Evolutionary conservation across 2,113 vertebrate genomes (phyloP).

Genomic region (Macroglossus sobrinus): DNA sequence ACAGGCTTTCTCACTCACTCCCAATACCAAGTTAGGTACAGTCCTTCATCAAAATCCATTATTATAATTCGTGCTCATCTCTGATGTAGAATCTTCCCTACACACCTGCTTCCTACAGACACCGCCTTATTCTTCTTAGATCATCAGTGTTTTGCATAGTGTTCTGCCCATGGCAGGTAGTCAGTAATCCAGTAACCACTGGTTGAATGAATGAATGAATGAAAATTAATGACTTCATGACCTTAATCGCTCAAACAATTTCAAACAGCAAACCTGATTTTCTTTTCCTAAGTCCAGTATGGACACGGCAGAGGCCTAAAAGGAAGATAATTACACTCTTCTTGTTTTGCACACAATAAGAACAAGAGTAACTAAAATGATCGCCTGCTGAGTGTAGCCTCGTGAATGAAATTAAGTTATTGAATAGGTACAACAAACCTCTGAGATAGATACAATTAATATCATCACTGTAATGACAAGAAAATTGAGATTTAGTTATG

Average conservation of each 20-base stretch:
- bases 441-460: neutral
- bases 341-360: neutral
- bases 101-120: neutral
- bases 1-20: accelerated
- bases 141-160: neutral
- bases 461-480: neutral
- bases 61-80: neutral
- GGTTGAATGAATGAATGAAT: neutral
- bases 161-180: neutral
- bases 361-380: neutral
- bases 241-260: neutral
- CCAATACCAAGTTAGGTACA: neutral
- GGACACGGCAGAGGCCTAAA: neutral
- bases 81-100: neutral
- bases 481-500: neutral
- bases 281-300: neutral
- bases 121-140: neutral
- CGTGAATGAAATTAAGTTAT: neutral
- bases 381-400: neutral
- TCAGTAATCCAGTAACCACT: neutral
- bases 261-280: neutral
- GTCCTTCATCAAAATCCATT: neutral
- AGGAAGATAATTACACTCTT: neutral
- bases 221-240: neutral
- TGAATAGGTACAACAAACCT: neutral